A percentile compares a stretch with the other conserved stretches of the same genome.
Conservation (phyloP, 2,113 vertebrate genomes). For the Neogale vison region DNA sequence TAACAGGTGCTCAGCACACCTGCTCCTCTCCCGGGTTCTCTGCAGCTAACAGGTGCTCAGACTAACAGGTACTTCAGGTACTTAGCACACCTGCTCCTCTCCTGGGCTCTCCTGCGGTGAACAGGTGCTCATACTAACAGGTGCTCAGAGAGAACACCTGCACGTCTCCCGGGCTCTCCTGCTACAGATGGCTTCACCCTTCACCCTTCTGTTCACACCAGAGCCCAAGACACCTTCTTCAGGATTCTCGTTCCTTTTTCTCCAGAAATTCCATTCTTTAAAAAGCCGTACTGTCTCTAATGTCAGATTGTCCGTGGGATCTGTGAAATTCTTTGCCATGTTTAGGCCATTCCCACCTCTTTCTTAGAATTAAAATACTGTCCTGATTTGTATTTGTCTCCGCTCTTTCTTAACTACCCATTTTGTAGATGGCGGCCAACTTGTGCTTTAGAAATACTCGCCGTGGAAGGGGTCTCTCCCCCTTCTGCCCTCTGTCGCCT, state of each 20-base stretch:
- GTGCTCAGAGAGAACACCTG: no score
- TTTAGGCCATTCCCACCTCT: not conserved
- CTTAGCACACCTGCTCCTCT: no score
- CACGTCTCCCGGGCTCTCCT: no score
- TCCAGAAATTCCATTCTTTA: not conserved
- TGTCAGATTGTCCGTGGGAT: not conserved
- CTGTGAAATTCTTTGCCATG: not conserved
- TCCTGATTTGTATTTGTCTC: not conserved
- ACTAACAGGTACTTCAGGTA: no score
- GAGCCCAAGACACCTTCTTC: fast-evolving
- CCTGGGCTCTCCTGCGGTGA: fast-evolving
- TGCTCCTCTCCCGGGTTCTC: no score
- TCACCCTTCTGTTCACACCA: not conserved
- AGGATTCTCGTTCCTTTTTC: not conserved
- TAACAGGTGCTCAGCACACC: no score
- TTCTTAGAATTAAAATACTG: not conserved
- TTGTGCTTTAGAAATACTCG: not conserved
- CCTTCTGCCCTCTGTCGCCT: not conserved
- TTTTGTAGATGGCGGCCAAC: not conserved
- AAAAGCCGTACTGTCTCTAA: not conserved
- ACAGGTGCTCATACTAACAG: no score
- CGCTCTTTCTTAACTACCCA: not conserved
- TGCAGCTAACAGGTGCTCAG: no score
- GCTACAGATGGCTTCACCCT: fast-evolving
- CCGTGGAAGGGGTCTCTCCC: not conserved